These are phyloP conservation scores for Plestiodon gilberti DNA, from an alignment of 2,113 vertebrate species.

Conservation along the genomic window DNA sequence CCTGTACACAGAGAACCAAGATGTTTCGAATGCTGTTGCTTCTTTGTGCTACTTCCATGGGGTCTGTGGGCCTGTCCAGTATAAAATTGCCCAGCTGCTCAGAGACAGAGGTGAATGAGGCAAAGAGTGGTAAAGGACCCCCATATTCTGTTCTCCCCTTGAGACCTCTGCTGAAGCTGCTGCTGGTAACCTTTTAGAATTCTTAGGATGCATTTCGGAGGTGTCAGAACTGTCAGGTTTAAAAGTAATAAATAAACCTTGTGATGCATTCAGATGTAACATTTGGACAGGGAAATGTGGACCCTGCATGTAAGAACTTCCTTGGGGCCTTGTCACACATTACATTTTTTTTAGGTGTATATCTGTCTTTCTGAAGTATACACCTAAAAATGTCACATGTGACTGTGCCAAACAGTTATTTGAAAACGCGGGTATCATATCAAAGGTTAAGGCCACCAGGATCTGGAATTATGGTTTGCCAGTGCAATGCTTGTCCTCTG, in stretches of 20 bases:
- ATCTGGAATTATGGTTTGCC: conserved; percentile 6
- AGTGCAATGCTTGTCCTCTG: background rate
- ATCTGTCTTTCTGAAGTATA: background rate
- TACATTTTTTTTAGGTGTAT: background rate
- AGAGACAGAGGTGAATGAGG: conserved; percentile 86
- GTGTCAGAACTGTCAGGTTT: background rate
- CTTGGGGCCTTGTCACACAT: background rate
- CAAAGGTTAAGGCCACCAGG: background rate
- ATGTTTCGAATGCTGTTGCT: conserved; percentile 85
- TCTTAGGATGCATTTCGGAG: background rate
- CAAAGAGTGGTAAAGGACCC: background rate
- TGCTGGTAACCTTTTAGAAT: background rate
- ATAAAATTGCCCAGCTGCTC: conserved; percentile 89
- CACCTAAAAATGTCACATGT: background rate
- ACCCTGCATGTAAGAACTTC: background rate
- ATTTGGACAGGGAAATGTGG: background rate
- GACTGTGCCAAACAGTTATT: background rate
- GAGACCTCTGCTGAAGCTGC: background rate
- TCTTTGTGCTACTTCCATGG: conserved; percentile 87
- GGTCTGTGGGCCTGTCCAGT: conserved; percentile 85
- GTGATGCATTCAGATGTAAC: background rate
- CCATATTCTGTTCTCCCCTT: background rate
- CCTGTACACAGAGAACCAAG: conserved; percentile 88
- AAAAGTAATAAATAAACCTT: background rate
- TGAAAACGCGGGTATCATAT: background rate